Evolutionary conservation across 2,888 invertebrate species (phyloP), one percentile per base, ranked within the genome.

Genomic region (Leuctra nigra): DNA sequence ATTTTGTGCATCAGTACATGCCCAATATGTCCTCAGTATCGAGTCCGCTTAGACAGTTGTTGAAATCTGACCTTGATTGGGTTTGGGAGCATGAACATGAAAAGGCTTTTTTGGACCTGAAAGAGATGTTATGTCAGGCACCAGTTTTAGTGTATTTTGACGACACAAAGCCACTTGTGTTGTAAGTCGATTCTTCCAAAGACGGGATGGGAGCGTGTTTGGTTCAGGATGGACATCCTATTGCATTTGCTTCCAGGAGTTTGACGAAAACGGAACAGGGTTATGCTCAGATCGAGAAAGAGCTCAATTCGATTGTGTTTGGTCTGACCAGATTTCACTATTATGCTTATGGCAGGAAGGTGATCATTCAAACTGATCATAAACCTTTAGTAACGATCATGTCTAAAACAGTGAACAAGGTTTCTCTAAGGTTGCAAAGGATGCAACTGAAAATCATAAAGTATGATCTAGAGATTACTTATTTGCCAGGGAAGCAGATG

Each of bases 211-310:
- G 69, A 11, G 65, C 68, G 23, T 67, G 65, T 9, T 56, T 69
- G 4, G 47, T 70, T 7, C 69, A 70, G 61, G 62, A 70, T 24
- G 63, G 63, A 16, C 62, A 67, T 54, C 69, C 69, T 4, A 62
- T 69, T n/a, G 66, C 65, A 6, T 71, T 68, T 62, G 69, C 68
- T 9, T 68, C 68, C 33, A 65, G 63, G 60, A 58, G 67, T 1
- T 54, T 69, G 24, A 66, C 65, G 6, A 22, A 58, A 14, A 62
- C 62, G 6, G 66, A 68, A 61, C 22, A 50, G 18, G 62, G 56
- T 9, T 68, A 66, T 61, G 63, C 66, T 16, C 67, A 68, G 56
- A 67, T 69, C 44, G 66, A 67, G 53, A 65, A 57, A 59, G 60
- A 64, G 52, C 47, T 68, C 35, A 59, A 60, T 1, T 13, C 24